A percentile compares a stretch with the other conserved stretches of the same genome.
Conservation (phyloP, 2,888 invertebrate genomes). For the Liposcelis brunnea region DNA sequence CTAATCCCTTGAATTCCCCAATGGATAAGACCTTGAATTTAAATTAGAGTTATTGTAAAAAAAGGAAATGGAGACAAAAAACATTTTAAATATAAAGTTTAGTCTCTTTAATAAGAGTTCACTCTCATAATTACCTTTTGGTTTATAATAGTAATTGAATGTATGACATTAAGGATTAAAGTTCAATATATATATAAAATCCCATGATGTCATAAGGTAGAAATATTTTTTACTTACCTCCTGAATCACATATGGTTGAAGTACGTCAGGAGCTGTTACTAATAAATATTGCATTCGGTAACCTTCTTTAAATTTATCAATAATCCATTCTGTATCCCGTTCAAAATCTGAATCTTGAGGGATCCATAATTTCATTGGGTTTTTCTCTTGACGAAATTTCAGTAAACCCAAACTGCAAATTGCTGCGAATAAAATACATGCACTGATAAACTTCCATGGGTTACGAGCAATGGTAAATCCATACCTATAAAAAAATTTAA, state of each 20-base stretch:
- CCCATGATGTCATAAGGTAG: no score
- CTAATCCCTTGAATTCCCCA: no score
- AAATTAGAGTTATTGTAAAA: no score
- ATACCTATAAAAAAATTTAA: slow-evolving; percentile 26
- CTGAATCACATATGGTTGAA: slow-evolving; percentile 39
- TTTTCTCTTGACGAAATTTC: slow-evolving; percentile 51
- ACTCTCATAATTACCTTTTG: no score
- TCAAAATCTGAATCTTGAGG: slow-evolving; percentile 52
- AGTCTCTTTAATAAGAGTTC: no score
- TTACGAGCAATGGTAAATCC: slow-evolving; percentile 40
- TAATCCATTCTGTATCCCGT: slow-evolving; percentile 52
- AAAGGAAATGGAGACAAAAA: no score
- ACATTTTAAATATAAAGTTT: no score
- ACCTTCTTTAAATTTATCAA: slow-evolving; percentile 44
- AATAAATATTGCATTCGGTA: slow-evolving; percentile 43
- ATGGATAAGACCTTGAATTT: no score
- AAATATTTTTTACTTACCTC: slow-evolving; percentile 22
- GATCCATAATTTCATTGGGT: slow-evolving; percentile 60
- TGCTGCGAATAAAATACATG: slow-evolving; percentile 36
- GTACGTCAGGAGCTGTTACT: slow-evolving; percentile 45
- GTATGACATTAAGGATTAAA: no score
- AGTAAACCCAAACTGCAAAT: slow-evolving; percentile 42
- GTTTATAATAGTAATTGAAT: no score
- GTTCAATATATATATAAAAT: no score
- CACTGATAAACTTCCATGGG: slow-evolving; percentile 40